Evolutionary conservation across 2,888 invertebrate species (phyloP).

Genomic region (Alloscopus bannaensis): DNA sequence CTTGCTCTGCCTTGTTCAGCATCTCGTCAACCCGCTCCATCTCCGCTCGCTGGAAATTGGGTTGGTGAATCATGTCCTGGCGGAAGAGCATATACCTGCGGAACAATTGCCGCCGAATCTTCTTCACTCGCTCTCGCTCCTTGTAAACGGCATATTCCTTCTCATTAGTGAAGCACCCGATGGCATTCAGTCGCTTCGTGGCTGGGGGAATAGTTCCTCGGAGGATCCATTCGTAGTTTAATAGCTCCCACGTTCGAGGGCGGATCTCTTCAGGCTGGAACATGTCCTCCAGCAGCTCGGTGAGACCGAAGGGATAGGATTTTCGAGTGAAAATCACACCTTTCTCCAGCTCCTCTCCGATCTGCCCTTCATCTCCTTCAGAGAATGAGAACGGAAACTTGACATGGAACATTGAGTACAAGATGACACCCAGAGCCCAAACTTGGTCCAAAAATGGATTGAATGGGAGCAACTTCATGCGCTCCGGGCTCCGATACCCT

Average conservation of each 20-base stretch:
- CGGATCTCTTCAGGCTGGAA: constrained; percentile 19
- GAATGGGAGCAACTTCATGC: constrained; percentile 39
- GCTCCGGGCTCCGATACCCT: constrained; percentile 51
- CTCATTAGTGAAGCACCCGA: constrained; percentile 50
- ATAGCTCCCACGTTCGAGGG: constrained; percentile 43
- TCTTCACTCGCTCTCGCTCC: constrained; percentile 41
- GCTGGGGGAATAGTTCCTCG: constrained; percentile 6
- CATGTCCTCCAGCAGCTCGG: constrained; percentile 12
- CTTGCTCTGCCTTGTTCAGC: constrained; percentile 29
- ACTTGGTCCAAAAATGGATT: constrained; percentile 58
- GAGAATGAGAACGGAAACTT: constrained; percentile 47
- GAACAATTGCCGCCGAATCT: constrained; percentile 44
- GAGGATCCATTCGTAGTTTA: constrained; percentile 28
- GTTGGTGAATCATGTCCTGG: constrained; percentile 47
- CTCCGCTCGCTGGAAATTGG: constrained; percentile 44
- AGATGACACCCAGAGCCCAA: constrained; percentile 51
- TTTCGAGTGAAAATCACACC: constrained; percentile 17
- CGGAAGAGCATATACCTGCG: constrained; percentile 49
- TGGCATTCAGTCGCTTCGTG: constrained; percentile 50
- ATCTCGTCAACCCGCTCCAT: constrained; percentile 14
- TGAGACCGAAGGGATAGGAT: constrained; percentile 21
- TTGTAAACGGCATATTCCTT: constrained; percentile 39
- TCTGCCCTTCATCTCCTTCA: constrained; percentile 27
- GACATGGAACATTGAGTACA: constrained; percentile 48
- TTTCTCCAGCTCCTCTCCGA: constrained; percentile 17